Evolutionary conservation across 2,888 invertebrate species (phyloP).

Genomic region (Melolontha melolontha): DNA sequence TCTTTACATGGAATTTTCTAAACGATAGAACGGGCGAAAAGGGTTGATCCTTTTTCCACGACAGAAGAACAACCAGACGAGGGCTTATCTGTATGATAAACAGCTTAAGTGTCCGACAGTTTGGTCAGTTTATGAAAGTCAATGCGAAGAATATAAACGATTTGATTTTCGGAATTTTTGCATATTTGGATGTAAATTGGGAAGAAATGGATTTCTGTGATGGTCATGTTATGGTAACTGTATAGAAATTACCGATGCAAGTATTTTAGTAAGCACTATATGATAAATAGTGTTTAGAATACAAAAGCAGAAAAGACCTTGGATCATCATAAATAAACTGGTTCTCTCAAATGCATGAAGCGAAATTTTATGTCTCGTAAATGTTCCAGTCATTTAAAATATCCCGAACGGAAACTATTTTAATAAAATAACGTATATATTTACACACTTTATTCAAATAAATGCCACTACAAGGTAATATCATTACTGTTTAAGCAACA

Average conservation of each 20-base stretch:
- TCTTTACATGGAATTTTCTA: slow-evolving; percentile 13
- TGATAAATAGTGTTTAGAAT: too few species aligned
- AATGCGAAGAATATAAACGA: slow-evolving; percentile 39
- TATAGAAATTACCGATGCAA: slow-evolving; percentile 6
- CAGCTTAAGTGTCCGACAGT: slow-evolving; percentile 17
- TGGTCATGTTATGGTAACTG: slow-evolving; percentile 26
- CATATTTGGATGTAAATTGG: slow-evolving; percentile 1
- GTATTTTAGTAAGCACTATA: too few species aligned
- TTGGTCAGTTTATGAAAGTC: slow-evolving; percentile 44
- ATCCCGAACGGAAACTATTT: too few species aligned
- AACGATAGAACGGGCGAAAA: slow-evolving; percentile 23
- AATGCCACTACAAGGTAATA: too few species aligned
- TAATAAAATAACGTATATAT: too few species aligned
- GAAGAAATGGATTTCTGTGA: slow-evolving; percentile 18
- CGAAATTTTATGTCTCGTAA: too few species aligned
- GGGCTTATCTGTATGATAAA: slow-evolving; percentile 19
- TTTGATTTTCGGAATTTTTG: slow-evolving; percentile 30
- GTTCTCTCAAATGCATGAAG: too few species aligned
- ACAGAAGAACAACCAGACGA: background rate
- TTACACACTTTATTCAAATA: too few species aligned
- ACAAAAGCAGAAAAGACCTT: too few species aligned
- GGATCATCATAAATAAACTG: too few species aligned
- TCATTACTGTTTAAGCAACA: too few species aligned
- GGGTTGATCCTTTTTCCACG: slow-evolving; percentile 8
- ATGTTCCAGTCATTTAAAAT: too few species aligned